Evolutionary conservation across 1,140 invertebrate species (phyloP), one percentile per base, ranked within the genome.

Genomic region (Vanessa atalanta): DNA sequence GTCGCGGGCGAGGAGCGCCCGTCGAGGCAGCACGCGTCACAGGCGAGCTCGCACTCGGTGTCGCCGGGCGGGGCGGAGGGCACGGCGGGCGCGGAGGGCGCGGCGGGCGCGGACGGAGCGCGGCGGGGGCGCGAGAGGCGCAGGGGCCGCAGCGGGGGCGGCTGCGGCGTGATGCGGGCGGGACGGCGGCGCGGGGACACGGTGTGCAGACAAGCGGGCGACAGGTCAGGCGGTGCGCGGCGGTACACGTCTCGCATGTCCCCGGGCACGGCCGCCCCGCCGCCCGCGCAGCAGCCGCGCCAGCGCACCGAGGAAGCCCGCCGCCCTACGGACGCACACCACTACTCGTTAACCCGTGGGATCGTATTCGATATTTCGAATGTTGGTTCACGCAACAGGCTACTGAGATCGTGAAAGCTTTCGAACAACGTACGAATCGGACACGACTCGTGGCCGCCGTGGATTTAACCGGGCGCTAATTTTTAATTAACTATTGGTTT

Each of bases 31-130:
- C 87, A 90, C 71, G 94, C 95, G 86, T 95, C 94, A 75, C 94
- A 94, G 14, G 94, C 94, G 48, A 95, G 85, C 81, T 95, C 95
- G 82, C 94, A 95, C 77, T 94, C 94, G 68, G 69, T 73, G 78
- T 53, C 73, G 67, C 71, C 53, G 60, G 79, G 61, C 47, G 26
- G 70, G 65, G 70, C 53, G 60, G 80, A 53, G 48, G 15, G 61
- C 65, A 26, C 26, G 64, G 72, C 70, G 85, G 60, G 73, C 64
- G 61, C 61, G 83, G 83, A 79, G 86, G 83, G 88, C 83, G 85
- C 51, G 90, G 75, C 78, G 86, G 67, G 89, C 85, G 78, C 87
- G 91, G 70, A 86, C 89, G 51, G 15, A n/a, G 88, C 92, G 51
- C 37, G 37, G 37, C 37, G 72, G 76, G 85, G 60, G 73, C 64